Evolutionary conservation across 2,113 vertebrate genomes (phyloP).

Genomic region (Hippocampus mohnikei): DNA sequence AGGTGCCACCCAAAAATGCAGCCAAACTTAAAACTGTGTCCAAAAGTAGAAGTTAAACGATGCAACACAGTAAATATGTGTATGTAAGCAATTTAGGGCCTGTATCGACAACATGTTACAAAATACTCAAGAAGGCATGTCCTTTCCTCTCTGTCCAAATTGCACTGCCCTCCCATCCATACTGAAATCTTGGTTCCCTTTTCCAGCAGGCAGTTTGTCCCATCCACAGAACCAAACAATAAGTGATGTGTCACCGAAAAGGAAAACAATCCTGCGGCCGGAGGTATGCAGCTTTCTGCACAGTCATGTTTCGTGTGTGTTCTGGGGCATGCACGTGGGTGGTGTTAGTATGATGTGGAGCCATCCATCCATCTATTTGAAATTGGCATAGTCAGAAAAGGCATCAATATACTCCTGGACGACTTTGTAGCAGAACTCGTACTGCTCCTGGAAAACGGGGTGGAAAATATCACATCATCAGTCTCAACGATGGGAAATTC

Average conservation of each 20-base stretch:
- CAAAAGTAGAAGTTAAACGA: conserved; percentile 77
- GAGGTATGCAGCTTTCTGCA: conserved; percentile 43
- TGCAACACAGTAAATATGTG: conserved; percentile 77
- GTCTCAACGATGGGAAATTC: too few species aligned
- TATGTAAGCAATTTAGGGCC: conserved; percentile 72
- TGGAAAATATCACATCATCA: neutral
- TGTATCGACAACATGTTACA: conserved; percentile 99
- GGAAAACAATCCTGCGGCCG: conserved; percentile 30
- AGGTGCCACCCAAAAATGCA: conserved; percentile 89
- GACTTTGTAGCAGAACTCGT: conserved; percentile 99
- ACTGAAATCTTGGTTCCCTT: conserved; percentile 56
- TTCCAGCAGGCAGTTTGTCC: conserved; percentile 49
- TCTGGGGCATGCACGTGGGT: conserved; percentile 12
- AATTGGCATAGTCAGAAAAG: conserved; percentile 99
- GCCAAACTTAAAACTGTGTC: conserved; percentile 85
- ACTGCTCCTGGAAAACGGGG: conserved; percentile 83
- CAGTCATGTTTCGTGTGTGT: conserved; percentile 22
- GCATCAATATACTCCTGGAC: conserved; percentile 99
- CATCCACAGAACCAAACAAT: conserved; percentile 31
- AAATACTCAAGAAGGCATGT: conserved; percentile 98
- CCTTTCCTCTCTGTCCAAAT: conserved; percentile 60
- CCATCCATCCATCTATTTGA: conserved; percentile 78
- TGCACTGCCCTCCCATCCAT: conserved; percentile 46
- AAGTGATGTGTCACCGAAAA: conserved; percentile 24
- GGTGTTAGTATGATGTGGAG: conserved; percentile 32